Evolutionary conservation across 2,888 invertebrate species (phyloP).

Genomic region (Megaustenia siamemsis): DNA sequence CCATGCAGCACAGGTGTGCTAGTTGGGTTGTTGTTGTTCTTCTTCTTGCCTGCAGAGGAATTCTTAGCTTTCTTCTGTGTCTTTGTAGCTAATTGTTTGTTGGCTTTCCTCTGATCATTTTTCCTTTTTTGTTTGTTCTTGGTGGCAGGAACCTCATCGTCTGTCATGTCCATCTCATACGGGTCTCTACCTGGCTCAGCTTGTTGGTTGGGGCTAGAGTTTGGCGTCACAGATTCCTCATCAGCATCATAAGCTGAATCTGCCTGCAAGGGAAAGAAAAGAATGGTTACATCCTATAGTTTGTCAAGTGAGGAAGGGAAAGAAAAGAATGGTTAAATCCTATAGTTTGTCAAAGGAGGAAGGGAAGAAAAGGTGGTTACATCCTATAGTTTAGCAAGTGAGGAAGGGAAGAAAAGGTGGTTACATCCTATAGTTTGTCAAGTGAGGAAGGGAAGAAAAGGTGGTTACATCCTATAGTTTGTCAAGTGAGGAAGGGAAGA

Average conservation of each 20-base stretch:
- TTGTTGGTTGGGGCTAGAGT: slow-evolving; percentile 11
- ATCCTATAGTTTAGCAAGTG: too few relatives aligned
- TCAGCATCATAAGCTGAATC: slow-evolving; percentile 51
- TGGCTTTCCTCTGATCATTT: not conserved
- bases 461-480: too few relatives aligned
- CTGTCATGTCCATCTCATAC: slow-evolving; percentile 32
- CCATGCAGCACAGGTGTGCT: slow-evolving; percentile 29
- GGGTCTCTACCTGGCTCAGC: not conserved
- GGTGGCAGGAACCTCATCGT: slow-evolving; percentile 10
- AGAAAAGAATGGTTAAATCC: too few relatives aligned
- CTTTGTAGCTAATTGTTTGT: not conserved
- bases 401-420: not conserved
- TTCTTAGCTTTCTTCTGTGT: not conserved
- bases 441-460: too few relatives aligned
- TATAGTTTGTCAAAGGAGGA: too few relatives aligned
- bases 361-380: too few relatives aligned
- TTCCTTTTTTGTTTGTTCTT: slow-evolving; percentile 3
- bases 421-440: too few relatives aligned
- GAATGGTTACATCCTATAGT: too few relatives aligned
- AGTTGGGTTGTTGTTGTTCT: not conserved
- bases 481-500: too few relatives aligned
- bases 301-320: not conserved
- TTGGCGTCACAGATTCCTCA: slow-evolving; percentile 36
- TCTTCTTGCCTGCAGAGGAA: not conserved
- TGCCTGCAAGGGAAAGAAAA: slow-evolving; percentile 13